phyloP scores from a whole-genome alignment of 2,113 vertebrate species.

The Zeus faber region DNA sequence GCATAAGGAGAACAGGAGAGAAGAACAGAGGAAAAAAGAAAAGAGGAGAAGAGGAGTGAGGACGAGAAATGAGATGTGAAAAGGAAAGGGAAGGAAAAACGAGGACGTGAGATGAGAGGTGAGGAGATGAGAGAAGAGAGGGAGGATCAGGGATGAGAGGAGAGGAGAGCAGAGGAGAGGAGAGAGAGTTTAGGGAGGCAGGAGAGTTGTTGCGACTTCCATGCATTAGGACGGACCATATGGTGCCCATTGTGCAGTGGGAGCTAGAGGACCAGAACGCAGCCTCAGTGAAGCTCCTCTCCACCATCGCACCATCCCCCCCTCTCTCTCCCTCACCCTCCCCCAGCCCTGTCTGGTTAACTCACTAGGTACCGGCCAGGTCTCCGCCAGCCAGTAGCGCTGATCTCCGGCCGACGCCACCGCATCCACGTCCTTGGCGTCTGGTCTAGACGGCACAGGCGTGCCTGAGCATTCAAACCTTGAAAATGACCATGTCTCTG shows the following conservation, averaged over 20 bases:
- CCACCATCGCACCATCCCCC: slow-evolving; percentile 33
- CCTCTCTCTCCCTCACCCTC: slow-evolving; percentile 32
- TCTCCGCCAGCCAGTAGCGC: background rate
- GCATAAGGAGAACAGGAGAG: slow-evolving; percentile 8
- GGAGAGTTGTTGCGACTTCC: slow-evolving; percentile 40
- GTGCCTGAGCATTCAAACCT: too few species aligned
- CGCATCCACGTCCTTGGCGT: background rate
- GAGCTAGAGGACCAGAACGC: slow-evolving; percentile 30
- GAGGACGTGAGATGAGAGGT: slow-evolving; percentile 13
- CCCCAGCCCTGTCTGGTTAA: slow-evolving; percentile 6
- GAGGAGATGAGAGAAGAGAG: background rate
- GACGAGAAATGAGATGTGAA: slow-evolving; percentile 20
- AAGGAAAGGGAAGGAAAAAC: background rate
- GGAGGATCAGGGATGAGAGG: too few species aligned
- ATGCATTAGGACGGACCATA: slow-evolving; percentile 66
- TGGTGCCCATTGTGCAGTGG: slow-evolving; percentile 56
- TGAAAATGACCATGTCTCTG: too few species aligned
- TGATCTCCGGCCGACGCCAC: background rate
- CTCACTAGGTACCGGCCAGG: background rate
- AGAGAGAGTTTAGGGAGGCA: slow-evolving; percentile 41
- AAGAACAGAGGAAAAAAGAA: slow-evolving; percentile 6
- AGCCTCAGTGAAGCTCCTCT: slow-evolving; percentile 20
- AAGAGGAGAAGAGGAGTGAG: background rate
- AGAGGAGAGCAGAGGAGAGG: too few species aligned
- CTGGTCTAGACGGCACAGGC: background rate